Evolutionary conservation across 2,797 vertebrate genomes (phyloP).

Genomic region (Pyrocephalus nanus): DNA sequence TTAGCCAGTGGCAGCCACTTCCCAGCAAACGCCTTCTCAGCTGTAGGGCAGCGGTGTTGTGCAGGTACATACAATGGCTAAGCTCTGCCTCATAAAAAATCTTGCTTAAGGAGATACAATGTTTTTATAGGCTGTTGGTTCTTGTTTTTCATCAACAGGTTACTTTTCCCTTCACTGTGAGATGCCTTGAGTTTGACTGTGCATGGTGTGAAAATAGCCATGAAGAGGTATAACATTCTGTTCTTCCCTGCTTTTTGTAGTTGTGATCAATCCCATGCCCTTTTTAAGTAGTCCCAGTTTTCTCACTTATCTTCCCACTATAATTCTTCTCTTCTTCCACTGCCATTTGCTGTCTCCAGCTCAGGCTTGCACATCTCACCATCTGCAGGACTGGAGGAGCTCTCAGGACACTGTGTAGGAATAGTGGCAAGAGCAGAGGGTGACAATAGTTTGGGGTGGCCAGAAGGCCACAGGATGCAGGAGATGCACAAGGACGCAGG

Average conservation of each 20-base stretch:
- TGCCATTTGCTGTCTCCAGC: background rate
- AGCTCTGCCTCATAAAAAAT: background rate
- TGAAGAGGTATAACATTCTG: background rate
- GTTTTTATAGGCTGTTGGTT: background rate
- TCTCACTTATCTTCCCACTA: background rate
- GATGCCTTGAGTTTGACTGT: background rate
- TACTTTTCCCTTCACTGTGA: background rate
- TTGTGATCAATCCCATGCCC: background rate
- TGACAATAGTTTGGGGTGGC: background rate
- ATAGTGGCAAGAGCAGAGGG: background rate
- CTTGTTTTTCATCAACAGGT: background rate
- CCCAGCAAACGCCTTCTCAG: conserved; percentile 43
- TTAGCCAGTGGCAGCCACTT: background rate
- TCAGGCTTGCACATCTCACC: background rate
- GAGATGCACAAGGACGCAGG: background rate
- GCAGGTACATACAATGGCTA: background rate
- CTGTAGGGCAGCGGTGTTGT: background rate
- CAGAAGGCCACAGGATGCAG: no score
- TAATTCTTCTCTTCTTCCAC: background rate
- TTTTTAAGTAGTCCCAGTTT: background rate
- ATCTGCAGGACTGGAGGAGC: background rate
- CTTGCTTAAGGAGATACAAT: background rate
- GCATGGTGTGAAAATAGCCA: background rate
- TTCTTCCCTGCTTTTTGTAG: background rate
- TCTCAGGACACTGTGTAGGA: background rate